Evolutionary conservation across 1,140 invertebrate species (phyloP), one percentile per base, ranked within the genome.

Genomic region (Gryon sp.): DNA sequence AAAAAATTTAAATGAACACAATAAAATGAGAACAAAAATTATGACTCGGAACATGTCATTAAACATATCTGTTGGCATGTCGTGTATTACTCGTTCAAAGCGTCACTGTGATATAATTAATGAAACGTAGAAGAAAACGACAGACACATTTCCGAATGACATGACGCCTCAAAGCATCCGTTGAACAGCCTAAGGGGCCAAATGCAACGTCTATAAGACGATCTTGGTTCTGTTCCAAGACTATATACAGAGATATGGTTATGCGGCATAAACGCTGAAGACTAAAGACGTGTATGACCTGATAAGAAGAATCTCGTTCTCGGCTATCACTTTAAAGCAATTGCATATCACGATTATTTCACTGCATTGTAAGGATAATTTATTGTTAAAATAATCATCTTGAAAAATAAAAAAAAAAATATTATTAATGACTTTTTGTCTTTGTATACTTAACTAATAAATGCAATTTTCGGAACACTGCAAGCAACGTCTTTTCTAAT

Each of bases 61-160:
- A 66, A 45, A 66, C 45, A 46, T 48, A 66, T 66, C 52, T 32
- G 43, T 36, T 60, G 20, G 60, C 60, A 30, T 53, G 53, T 66
- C 60, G 46, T 59, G 52, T 59, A 65, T 74, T 43, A 57, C 60
- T 74, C 57, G 65, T 68, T 75, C 30, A 55, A 68, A 46, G 14
- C 32, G 62, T 75, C 62, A 55, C 53, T 12, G 19, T 15, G 32
- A 40, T 62, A 55, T 75, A 75, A 66, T 75, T 75, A 62, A 66
- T 66, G 62, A 74, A 74, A 74, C 70, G 52, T 74, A 41, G 46
- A 60, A 30, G 19, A 66, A 66, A 43, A 46, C 53, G 70, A 63
- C 45, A 63, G 57, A 12, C 9, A 63, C 63, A 63, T 40, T 63
- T 68, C 55, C 57, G 38, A 68, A 68, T 69, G 72, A 68, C 62